Conservation (phyloP, 2,888 invertebrate genomes). For the Litoditis marina region DNA sequence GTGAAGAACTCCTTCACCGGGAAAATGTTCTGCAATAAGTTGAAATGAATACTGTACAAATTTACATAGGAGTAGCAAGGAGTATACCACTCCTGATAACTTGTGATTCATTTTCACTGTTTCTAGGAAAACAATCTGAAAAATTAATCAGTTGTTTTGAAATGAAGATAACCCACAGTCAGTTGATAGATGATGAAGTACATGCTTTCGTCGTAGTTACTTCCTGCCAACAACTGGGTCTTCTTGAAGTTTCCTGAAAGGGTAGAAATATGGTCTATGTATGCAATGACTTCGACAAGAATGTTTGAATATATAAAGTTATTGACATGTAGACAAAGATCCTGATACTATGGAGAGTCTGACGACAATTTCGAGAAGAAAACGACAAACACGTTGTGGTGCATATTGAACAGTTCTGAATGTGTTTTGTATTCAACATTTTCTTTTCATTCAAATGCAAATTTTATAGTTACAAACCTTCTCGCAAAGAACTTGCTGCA, state of each 20-base stretch:
- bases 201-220: slow-evolving; percentile 87
- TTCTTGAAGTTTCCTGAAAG: slow-evolving; percentile 73
- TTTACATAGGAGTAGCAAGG: no score
- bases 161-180: slow-evolving; percentile 23
- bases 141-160: no score
- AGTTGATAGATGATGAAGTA: slow-evolving; percentile 90
- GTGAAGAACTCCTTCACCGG: slow-evolving; percentile 63
- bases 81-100: no score
- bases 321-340: no score
- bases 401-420: not conserved
- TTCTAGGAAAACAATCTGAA: no score
- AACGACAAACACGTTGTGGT: no score
- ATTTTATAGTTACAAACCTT: slow-evolving; percentile 18
- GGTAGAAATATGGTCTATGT: not conserved
- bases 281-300: no score
- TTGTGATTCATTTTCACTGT: no score
- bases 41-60: not conserved
- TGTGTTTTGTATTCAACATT: not conserved
- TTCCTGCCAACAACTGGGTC: slow-evolving; percentile 84
- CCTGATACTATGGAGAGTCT: no score
- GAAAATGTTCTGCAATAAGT: slow-evolving; percentile 73
- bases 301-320: no score
- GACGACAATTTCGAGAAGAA: no score
- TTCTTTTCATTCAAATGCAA: not conserved
- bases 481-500: slow-evolving; percentile 33